These are phyloP conservation scores for Lacerta viridis DNA, from an alignment of 2,797 vertebrate genomes.

Conservation along the genomic window DNA sequence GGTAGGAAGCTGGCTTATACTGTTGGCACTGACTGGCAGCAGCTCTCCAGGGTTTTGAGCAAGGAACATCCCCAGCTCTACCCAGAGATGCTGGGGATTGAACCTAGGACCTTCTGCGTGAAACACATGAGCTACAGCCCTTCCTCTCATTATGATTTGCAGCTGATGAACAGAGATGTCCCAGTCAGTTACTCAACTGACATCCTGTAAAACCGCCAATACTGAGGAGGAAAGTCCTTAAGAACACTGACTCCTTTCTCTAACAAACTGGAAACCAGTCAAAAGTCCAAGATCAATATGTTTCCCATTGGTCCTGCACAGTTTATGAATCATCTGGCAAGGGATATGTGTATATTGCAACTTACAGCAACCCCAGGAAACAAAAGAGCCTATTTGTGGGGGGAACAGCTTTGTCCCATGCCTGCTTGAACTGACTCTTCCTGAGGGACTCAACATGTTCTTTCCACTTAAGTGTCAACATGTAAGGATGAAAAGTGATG, in stretches of 20 bases:
- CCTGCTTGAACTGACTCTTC: background rate
- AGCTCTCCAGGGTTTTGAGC: no score
- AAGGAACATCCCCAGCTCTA: no score
- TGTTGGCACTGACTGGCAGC: no score
- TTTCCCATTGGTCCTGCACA: background rate
- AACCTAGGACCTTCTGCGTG: no score
- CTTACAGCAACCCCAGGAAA: background rate
- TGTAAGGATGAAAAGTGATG: background rate
- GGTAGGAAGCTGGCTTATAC: no score
- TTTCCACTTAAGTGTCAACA: background rate
- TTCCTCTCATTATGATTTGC: background rate
- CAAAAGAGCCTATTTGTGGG: background rate
- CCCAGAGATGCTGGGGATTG: no score
- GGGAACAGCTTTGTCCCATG: background rate
- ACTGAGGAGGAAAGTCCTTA: background rate
- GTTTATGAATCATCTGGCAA: background rate
- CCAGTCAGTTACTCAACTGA: background rate
- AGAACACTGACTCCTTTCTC: background rate
- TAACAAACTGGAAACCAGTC: conserved; percentile 2
- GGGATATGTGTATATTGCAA: background rate
- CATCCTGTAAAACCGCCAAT: background rate
- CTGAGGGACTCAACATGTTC: background rate
- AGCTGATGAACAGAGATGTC: background rate
- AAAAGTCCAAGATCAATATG: background rate
- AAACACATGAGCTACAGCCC: no score